Evolutionary conservation across 2,888 invertebrate species (phyloP).

Genomic region (Listrodromus nycthemerus): DNA sequence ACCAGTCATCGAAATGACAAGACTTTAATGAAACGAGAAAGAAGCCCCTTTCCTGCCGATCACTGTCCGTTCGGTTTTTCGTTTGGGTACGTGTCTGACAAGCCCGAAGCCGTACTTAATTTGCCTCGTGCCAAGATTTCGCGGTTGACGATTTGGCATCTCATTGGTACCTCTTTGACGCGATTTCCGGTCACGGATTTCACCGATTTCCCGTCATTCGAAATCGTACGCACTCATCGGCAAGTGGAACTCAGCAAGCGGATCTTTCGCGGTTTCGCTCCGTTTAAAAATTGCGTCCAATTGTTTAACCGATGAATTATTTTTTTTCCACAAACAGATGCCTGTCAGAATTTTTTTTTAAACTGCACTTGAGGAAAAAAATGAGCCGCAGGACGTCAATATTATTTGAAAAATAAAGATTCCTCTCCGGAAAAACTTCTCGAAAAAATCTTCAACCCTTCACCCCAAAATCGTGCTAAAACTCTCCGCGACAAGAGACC

Average conservation of each 20-base stretch:
- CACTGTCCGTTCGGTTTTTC: slow-evolving; percentile 53
- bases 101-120: slow-evolving; percentile 47
- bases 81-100: slow-evolving; percentile 29
- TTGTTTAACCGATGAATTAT: too few relatives aligned
- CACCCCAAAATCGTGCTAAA: slow-evolving; percentile 34
- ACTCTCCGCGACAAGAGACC: slow-evolving; percentile 21
- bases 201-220: not conserved
- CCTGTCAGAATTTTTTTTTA: too few relatives aligned
- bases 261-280: too few relatives aligned
- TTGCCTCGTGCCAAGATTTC: slow-evolving; percentile 11
- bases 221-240: too few relatives aligned
- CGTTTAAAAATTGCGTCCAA: too few relatives aligned
- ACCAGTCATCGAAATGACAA: not conserved
- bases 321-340: too few relatives aligned
- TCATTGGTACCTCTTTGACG: not conserved
- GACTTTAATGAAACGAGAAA: slow-evolving; percentile 23
- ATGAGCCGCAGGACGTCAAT: too few relatives aligned
- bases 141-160: not conserved
- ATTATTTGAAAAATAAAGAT: too few relatives aligned
- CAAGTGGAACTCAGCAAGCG: too few relatives aligned
- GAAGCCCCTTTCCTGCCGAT: slow-evolving; percentile 56
- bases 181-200: not conserved
- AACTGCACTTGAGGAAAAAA: too few relatives aligned
- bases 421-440: too few relatives aligned
- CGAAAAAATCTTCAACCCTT: slow-evolving; percentile 46